These are phyloP conservation scores for Choristoneura rosaceana DNA, from an alignment of 2,888 invertebrate genomes.

Conservation along the genomic window DNA sequence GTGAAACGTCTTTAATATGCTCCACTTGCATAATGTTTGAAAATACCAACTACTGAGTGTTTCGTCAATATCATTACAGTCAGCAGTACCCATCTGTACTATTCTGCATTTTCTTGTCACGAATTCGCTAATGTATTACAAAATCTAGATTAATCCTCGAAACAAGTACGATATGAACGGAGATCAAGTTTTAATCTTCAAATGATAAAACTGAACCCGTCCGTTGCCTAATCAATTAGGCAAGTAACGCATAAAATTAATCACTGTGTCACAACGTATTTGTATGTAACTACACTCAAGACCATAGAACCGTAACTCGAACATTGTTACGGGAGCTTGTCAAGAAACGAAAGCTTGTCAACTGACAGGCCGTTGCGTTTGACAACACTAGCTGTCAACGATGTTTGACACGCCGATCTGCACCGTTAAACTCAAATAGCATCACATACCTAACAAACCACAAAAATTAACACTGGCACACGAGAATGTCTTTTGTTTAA, in stretches of 20 bases:
- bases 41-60: no score
- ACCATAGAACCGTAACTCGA: constrained; percentile 41
- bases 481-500: constrained; percentile 27
- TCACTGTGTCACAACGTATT: constrained; percentile 57
- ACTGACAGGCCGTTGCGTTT: constrained; percentile 46
- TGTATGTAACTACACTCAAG: constrained; percentile 44
- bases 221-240: constrained; percentile 54
- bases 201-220: constrained; percentile 43
- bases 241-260: constrained; percentile 52
- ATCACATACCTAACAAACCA: constrained; percentile 47
- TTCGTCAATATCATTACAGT: not conserved
- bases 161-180: constrained; percentile 27
- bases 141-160: constrained; percentile 31
- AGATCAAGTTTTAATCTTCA: constrained; percentile 43
- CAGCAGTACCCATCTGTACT: not conserved
- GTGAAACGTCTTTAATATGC: no score
- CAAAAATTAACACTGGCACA: constrained; percentile 42
- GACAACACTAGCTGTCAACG: constrained; percentile 47
- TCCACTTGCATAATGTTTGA: not conserved
- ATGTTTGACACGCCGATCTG: constrained; percentile 28
- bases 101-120: constrained; percentile 1
- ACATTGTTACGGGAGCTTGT: constrained; percentile 47
- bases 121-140: constrained; percentile 14
- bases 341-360: constrained; percentile 51
- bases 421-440: constrained; percentile 26